These are phyloP conservation scores for Stegodyphus mimosarum DNA, from an alignment of 1,140 invertebrate genomes.

Conservation along the genomic window DNA sequence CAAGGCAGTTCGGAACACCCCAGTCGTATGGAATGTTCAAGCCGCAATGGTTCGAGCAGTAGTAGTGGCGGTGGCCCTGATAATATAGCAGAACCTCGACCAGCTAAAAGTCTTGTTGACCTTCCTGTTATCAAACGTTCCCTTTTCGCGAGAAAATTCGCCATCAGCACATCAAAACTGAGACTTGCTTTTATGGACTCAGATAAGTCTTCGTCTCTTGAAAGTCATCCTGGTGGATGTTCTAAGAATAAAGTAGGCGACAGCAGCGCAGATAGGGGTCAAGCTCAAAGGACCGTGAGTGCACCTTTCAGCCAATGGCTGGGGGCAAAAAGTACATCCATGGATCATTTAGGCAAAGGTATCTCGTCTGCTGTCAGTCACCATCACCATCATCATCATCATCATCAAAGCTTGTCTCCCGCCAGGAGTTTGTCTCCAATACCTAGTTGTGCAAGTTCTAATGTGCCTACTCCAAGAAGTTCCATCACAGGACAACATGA, in stretches of 20 bases:
- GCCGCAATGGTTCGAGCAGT: constrained; percentile 37
- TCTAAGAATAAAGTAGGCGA: constrained; percentile 19
- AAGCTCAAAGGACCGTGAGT: constrained; percentile 54
- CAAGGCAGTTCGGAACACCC: constrained; percentile 51
- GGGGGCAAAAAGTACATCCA: constrained; percentile 28
- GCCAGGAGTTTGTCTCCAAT: constrained; percentile 59
- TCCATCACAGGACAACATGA: constrained; percentile 59
- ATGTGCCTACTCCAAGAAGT: constrained; percentile 60
- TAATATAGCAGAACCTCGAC: too few species aligned
- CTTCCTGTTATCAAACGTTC: constrained; percentile 41
- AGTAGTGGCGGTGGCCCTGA: constrained; percentile 11
- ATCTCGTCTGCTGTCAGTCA: not conserved
- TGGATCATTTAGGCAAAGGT: constrained; percentile 23
- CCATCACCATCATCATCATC: not conserved
- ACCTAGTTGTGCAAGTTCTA: constrained; percentile 62
- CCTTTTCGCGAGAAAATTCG: constrained; percentile 46
- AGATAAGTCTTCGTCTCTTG: not conserved
- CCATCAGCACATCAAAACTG: constrained; percentile 41
- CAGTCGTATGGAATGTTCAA: constrained; percentile 16
- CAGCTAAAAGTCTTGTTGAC: constrained; percentile 2
- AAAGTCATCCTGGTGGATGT: not conserved
- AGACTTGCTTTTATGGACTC: constrained; percentile 41
- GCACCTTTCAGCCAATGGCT: constrained; percentile 55
- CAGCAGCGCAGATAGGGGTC: constrained; percentile 20
- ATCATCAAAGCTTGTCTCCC: constrained; percentile 15